Base-by-base conservation (phyloP, 2,113 vertebrate species). In the Struthio camelus region DNA sequence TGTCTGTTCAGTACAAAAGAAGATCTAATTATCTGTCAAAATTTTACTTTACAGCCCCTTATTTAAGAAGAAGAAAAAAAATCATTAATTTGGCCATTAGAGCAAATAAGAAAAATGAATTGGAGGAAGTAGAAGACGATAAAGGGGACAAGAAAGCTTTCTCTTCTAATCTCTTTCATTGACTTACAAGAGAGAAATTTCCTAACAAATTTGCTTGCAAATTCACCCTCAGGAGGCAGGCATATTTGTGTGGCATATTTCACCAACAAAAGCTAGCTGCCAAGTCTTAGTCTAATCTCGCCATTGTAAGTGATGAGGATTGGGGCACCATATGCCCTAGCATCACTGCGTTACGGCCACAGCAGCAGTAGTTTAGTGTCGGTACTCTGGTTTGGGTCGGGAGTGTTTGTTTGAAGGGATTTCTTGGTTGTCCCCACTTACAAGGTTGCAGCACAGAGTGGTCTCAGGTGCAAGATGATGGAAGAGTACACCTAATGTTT, bases 391-490 rank as follows among this genome's bases (percentile, higher is more conserved):
- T 48, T 54, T 11, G n/a, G 40, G 30, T 42, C 53, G 67, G 58
- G 18, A 93, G 10, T 0, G 0, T 10, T 36, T 42, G 17, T 72
- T 7, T 5, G 17, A 87, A 72, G 51, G 40, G 13, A 11, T 44
- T 34, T 87, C 42, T 42, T 58, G 61, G 25, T 78, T 34, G 4
- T 30, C 25, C 22, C 66, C 56, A 79, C 23, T 82, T 70, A 67
- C 34, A 7, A 62, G 23, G 15, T 48, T 53, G 28, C 22, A 46
- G 9, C 46, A 40, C n/a, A 11, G 86, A n/a, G 46, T 4, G 25
- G 25, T 14, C 56, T 71, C 51, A 1, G 6, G 14, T 54, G 36
- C 5, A n/a, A 40, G 42, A 58, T 0, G 1, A 58, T 7, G 8
- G 16, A 75, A 58, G 36, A 20, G 24, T 2, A 3, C 14, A 16